These are phyloP conservation scores for Scaptomyza caliginosa DNA, from an alignment of 2,888 invertebrate genomes.

Conservation along the genomic window DNA sequence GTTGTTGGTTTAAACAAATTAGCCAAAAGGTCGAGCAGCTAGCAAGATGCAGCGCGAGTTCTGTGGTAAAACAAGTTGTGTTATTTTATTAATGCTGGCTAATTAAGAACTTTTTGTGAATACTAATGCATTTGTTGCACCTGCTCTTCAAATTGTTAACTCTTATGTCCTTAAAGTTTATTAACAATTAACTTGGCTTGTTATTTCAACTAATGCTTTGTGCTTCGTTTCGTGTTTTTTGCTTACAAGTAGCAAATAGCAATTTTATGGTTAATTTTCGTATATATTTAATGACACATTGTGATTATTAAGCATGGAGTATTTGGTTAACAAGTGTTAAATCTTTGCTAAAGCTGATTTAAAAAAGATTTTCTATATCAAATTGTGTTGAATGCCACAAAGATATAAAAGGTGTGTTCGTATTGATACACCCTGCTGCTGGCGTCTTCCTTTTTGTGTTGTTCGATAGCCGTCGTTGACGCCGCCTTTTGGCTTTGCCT, in stretches of 20 bases:
- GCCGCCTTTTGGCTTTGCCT: not conserved
- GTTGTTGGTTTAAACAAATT: constrained; percentile 45
- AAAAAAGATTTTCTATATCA: too few species aligned
- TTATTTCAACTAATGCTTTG: not conserved
- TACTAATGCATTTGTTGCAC: not conserved
- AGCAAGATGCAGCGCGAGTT: constrained; percentile 22
- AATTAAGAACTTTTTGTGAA: constrained; percentile 6
- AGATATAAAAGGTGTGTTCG: not conserved
- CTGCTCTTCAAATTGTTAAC: not conserved
- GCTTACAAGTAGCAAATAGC: too few species aligned
- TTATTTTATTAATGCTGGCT: not conserved
- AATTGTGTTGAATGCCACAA: not conserved
- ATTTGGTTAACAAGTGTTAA: too few species aligned
- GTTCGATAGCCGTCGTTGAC: constrained; percentile 1
- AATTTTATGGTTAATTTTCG: too few species aligned
- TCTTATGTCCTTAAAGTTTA: not conserved
- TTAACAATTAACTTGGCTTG: not conserved
- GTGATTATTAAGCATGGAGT: too few species aligned
- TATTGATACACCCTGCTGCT: not conserved
- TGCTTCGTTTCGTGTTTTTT: too few species aligned
- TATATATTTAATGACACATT: too few species aligned
- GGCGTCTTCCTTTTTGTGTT: constrained; percentile 6
- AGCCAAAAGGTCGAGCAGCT: constrained; percentile 54
- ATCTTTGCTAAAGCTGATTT: too few species aligned
- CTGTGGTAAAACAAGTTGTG: not conserved